Percentiles rank a stretch among this genome's conserved stretches.
Conservation (phyloP, 2,113 vertebrate genomes). For the Psilopsiagon aurifrons region DNA sequence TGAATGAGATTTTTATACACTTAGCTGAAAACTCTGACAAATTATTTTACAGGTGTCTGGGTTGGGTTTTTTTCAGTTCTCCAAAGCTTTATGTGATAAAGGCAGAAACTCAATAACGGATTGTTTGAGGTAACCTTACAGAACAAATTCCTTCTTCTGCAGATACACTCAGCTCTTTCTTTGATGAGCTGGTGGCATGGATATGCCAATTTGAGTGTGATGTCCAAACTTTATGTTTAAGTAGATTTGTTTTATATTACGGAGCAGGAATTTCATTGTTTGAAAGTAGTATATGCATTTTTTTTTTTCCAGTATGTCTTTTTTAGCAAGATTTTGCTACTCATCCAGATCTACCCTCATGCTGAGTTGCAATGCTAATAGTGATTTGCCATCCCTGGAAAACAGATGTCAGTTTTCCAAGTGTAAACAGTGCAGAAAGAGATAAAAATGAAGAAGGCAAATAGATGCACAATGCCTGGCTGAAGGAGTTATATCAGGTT, state of each 20-base stretch:
- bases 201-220: neutral
- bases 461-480: neutral
- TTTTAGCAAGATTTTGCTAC: neutral
- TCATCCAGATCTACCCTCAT: neutral
- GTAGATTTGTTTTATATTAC: neutral
- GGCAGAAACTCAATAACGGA: neutral
- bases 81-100: neutral
- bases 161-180: neutral
- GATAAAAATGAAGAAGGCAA: neutral
- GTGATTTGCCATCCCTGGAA: neutral
- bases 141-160: neutral
- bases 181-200: neutral
- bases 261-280: neutral
- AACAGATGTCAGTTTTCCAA: neutral
- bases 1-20: neutral
- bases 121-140: neutral
- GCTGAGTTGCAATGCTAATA: neutral
- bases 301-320: neutral
- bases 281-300: neutral
- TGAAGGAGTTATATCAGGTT: conserved; percentile 11
- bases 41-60: neutral
- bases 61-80: neutral
- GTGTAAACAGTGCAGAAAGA: neutral
- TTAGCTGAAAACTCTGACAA: neutral
- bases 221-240: neutral